Conservation (phyloP, 1,140 invertebrate species). For the Acyrthosiphon pisum region DNA sequence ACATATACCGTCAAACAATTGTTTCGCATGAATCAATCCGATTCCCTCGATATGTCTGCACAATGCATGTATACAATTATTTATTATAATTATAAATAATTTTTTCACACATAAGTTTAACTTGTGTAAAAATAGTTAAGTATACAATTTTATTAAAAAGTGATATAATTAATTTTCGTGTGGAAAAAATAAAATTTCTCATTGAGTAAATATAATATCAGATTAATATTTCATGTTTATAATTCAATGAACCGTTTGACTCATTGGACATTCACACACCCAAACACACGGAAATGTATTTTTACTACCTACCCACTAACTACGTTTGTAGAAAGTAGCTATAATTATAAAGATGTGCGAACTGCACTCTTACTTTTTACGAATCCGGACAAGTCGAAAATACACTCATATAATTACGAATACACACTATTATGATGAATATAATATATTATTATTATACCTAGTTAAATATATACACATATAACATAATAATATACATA, state of each 20-base stretch:
- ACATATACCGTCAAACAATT: conserved; percentile 2
- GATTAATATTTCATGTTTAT: background rate
- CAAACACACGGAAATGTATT: background rate
- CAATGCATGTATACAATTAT: background rate
- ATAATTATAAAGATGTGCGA: background rate
- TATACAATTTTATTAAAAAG: background rate
- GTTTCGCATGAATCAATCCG: conserved; percentile 37
- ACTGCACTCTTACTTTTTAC: conserved; percentile 46
- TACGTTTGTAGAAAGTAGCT: conserved; percentile 42
- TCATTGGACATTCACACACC: conserved; percentile 4
- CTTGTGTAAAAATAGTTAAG: background rate
- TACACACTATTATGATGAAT: background rate
- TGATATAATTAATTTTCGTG: background rate
- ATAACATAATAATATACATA: background rate
- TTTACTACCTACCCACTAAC: background rate
- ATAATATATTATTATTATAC: background rate
- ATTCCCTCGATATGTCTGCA: background rate
- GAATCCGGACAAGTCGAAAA: conserved; percentile 2
- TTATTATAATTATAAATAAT: background rate
- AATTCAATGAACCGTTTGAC: background rate
- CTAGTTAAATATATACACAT: background rate
- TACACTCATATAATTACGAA: background rate
- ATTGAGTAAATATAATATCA: background rate
- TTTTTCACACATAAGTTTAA: background rate
- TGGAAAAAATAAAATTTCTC: background rate